These are phyloP conservation scores for Diarsia mendica DNA, from an alignment of 2,888 invertebrate genomes.

Conservation along the genomic window DNA sequence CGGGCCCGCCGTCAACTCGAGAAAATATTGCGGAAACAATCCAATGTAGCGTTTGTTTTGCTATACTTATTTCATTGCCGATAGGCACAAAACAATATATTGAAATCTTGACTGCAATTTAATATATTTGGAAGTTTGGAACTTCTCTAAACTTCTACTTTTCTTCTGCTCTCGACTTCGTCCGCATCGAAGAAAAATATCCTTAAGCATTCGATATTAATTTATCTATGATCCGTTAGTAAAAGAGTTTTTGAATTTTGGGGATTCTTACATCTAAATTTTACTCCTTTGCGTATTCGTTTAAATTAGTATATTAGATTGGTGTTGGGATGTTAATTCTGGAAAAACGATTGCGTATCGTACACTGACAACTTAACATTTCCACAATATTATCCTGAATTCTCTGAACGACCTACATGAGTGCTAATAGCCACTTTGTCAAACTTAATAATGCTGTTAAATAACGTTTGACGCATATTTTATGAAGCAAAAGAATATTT, in stretches of 20 bases:
- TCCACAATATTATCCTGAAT: not conserved
- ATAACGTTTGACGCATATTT: conserved; percentile 49
- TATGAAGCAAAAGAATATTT: conserved; percentile 66
- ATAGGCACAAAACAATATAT: conserved; percentile 2
- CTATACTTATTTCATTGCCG: conserved; percentile 41
- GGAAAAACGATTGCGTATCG: not conserved
- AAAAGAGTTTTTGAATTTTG: not conserved
- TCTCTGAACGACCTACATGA: not conserved
- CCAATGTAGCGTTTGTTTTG: conserved; percentile 39
- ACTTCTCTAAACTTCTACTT: not conserved
- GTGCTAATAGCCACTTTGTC: conserved; percentile 9
- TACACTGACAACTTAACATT: not conserved
- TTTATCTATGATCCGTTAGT: not conserved
- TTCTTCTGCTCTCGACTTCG: not conserved
- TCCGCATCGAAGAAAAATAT: not conserved
- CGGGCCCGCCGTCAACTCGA: conserved; percentile 40
- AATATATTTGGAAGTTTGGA: not conserved
- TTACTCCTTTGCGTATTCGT: not conserved
- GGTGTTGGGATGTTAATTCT: not conserved
- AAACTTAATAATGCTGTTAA: conserved; percentile 30
- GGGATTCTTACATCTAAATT: not conserved
- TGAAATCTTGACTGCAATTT: not conserved
- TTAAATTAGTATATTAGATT: too few relatives aligned
- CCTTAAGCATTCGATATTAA: not conserved
- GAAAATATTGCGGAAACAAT: conserved; percentile 54